These are phyloP conservation scores for Helicoverpa assulta DNA, from an alignment of 2,888 invertebrate genomes.

Conservation along the genomic window DNA sequence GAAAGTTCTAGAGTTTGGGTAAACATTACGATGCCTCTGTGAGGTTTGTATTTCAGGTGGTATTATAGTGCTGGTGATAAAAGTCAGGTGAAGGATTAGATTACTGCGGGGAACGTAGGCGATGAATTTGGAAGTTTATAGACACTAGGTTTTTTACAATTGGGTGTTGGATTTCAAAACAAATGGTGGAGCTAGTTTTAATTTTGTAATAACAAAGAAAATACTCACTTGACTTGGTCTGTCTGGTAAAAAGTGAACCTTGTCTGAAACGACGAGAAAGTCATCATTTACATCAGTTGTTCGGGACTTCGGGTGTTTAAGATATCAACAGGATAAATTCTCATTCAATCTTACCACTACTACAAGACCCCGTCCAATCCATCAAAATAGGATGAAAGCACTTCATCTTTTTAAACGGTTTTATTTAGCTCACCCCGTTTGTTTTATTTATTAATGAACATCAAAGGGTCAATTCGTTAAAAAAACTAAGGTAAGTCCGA, in stretches of 20 bases:
- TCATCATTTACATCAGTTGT: neutral
- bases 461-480: slow-evolving; percentile 47
- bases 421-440: too few species aligned
- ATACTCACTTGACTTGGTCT: too few species aligned
- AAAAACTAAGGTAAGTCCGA: slow-evolving; percentile 51
- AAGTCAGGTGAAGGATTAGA: slow-evolving; percentile 37
- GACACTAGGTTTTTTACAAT: slow-evolving; percentile 14
- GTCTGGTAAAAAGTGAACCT: too few species aligned
- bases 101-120: slow-evolving; percentile 27
- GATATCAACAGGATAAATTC: neutral
- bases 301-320: neutral
- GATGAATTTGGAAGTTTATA: slow-evolving; percentile 38
- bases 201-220: neutral
- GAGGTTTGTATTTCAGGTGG: slow-evolving; percentile 9
- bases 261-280: too few species aligned
- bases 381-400: slow-evolving; percentile 24
- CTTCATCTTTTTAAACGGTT: slow-evolving; percentile 34
- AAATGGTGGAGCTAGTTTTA: neutral
- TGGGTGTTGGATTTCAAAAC: neutral
- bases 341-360: slow-evolving; percentile 30
- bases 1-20: slow-evolving; percentile 19
- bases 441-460: too few species aligned
- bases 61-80: slow-evolving; percentile 38
- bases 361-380: slow-evolving; percentile 7
- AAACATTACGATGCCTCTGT: slow-evolving; percentile 33